Percentiles rank a stretch among this genome's conserved stretches.
phyloP scores from a whole-genome alignment of 2,888 invertebrate genomes.

The Tetrapedia diversipes region DNA sequence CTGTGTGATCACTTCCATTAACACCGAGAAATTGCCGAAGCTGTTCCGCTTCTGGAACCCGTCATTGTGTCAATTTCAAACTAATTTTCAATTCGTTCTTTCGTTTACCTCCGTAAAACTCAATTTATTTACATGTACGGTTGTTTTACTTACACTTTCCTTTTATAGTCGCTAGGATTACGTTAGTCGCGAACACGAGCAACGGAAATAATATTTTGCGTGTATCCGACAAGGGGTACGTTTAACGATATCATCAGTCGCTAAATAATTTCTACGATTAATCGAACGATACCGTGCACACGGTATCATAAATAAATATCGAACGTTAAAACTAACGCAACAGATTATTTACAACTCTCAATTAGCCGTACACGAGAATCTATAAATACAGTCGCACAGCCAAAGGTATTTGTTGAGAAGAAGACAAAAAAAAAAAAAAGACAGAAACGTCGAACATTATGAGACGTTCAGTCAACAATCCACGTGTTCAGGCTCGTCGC shows the following conservation, averaged over 20 bases:
- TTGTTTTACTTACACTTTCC: not conserved
- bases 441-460: not conserved
- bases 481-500: conserved; percentile 54
- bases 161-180: not conserved
- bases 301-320: not conserved
- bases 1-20: not conserved
- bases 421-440: no score
- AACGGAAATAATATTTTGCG: not conserved
- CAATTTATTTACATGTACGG: no score
- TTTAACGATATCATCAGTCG: not conserved
- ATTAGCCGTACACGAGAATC: not conserved
- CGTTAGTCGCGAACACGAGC: not conserved
- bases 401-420: not conserved
- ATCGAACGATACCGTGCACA: not conserved
- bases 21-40: not conserved
- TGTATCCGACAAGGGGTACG: conserved; percentile 8
- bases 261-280: not conserved
- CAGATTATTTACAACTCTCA: not conserved
- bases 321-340: not conserved
- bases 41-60: no score
- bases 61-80: not conserved
- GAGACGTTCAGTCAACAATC: conserved; percentile 54
- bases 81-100: no score
- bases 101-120: no score
- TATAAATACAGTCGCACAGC: conserved; percentile 26